These are phyloP conservation scores for Phylloscopus trochilus DNA, from an alignment of 2,113 vertebrate species.

Conservation along the genomic window DNA sequence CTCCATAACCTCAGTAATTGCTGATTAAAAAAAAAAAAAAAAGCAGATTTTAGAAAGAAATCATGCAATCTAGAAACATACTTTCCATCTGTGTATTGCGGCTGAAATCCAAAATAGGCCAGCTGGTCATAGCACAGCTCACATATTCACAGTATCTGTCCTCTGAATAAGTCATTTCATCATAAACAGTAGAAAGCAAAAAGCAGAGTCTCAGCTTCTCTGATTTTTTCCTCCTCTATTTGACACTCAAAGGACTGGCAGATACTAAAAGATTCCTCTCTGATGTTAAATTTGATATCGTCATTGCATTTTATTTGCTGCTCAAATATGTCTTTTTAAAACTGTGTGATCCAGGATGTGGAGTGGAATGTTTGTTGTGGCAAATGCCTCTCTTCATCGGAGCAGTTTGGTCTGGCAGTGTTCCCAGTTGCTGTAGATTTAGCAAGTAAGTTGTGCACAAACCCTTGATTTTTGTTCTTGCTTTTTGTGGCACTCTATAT, in stretches of 20 bases:
- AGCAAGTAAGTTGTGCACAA: slow-evolving; percentile 46
- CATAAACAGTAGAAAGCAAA: slow-evolving; percentile 30
- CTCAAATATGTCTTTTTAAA: slow-evolving; percentile 46
- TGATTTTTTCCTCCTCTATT: neutral
- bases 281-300: neutral
- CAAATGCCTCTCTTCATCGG: slow-evolving; percentile 49
- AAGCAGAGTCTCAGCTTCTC: neutral
- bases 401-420: slow-evolving; percentile 44
- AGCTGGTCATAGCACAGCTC: slow-evolving; percentile 45
- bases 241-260: slow-evolving; percentile 9
- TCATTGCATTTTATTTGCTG: slow-evolving; percentile 51
- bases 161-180: slow-evolving; percentile 36
- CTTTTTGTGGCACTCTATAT: slow-evolving; percentile 1
- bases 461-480: slow-evolving; percentile 46
- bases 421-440: slow-evolving; percentile 57
- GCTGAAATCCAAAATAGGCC: slow-evolving; percentile 43
- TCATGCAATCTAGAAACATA: slow-evolving; percentile 20
- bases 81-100: slow-evolving; percentile 50
- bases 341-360: slow-evolving; percentile 54
- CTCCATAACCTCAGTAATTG: neutral
- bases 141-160: slow-evolving; percentile 14
- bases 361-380: slow-evolving; percentile 67
- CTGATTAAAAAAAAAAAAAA: neutral
- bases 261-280: slow-evolving; percentile 17
- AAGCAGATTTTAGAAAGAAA: slow-evolving; percentile 36